phyloP scores from a whole-genome alignment of 2,113 vertebrate genomes.

The Rhinopomastus cyanomelas region DNA sequence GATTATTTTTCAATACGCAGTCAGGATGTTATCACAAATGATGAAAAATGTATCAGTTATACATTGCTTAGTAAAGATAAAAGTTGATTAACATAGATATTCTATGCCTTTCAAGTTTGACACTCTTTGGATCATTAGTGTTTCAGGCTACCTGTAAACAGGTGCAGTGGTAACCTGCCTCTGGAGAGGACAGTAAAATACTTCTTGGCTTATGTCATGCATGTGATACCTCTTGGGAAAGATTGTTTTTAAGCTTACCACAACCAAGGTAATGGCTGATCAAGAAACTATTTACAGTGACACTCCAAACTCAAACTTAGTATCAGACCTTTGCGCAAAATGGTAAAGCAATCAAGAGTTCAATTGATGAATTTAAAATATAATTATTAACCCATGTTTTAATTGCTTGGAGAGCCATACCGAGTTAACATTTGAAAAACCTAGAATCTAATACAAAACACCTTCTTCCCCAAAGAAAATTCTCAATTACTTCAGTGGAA shows the following conservation, averaged over 20 bases:
- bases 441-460: slow-evolving; percentile 1
- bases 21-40: not conserved
- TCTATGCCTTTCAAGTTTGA: not conserved
- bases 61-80: not conserved
- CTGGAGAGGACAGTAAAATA: slow-evolving; percentile 40
- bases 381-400: not conserved
- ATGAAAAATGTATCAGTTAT: not conserved
- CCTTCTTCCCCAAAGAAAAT: slow-evolving; percentile 6
- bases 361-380: not conserved
- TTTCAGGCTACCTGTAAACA: slow-evolving; percentile 71
- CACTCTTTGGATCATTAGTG: slow-evolving; percentile 69
- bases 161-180: slow-evolving; percentile 26
- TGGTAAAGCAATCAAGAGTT: not conserved
- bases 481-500: not conserved
- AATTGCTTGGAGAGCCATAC: not conserved
- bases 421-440: not conserved
- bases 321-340: not conserved
- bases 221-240: slow-evolving; percentile 61
- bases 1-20: not conserved
- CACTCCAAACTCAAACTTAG: not conserved
- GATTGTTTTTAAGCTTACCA: slow-evolving; percentile 73
- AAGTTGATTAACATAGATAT: not conserved
- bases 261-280: slow-evolving; percentile 17
- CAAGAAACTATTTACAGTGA: not conserved
- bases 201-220: slow-evolving; percentile 17